Base-by-base conservation (phyloP, 1,140 invertebrate genomes). In the Hyles vespertilio region DNA sequence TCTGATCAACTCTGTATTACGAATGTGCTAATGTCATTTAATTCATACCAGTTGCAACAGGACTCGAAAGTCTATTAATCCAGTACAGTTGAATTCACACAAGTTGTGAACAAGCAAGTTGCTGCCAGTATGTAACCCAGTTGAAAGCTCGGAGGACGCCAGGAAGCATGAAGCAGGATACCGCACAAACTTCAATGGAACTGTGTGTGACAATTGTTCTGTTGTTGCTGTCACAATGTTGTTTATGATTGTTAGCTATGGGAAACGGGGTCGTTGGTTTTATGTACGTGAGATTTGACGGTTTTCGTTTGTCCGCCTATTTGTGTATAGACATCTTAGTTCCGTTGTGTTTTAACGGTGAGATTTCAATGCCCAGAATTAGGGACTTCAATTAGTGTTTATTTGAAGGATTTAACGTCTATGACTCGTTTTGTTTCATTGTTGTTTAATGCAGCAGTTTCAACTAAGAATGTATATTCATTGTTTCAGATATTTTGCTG, bases 111-210 rank as follows among this genome's bases (percentile, higher is more conserved):
- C 9, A 11, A 46, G 44, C 44, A 46, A 11, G 44, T 10, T 46
- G 3, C 44, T 46, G 7, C n/a, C 8, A 10, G 11, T 50, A 51
- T 45, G 59, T 77, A 79, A 78, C 70, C 76, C 56, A 79, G 74
- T 77, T 81, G 48, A 11, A 58, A 63, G 52, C 61, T 51, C 59
- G 51, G 70, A 68, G 67, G 69, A 60, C 51, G 50, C 56, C 73
- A 79, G 80, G 75, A 83, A 72, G 63, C 66, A 58, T 68, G 66
- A 70, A 67, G 67, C 73, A 83, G 74, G 76, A 82, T 78, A 71
- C 66, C 57, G 63, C 56, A 46, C 66, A 68, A 68, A 72, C 71
- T 76, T 62, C 59, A 58, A 59, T 61, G 66, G 56, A 78, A 74
- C 67, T 73, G 65, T 69, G 58, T 58, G 60, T 65, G 67, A 69